Conservation (phyloP, 2,797 vertebrate genomes). For the Ctenosaura bakeri region DNA sequence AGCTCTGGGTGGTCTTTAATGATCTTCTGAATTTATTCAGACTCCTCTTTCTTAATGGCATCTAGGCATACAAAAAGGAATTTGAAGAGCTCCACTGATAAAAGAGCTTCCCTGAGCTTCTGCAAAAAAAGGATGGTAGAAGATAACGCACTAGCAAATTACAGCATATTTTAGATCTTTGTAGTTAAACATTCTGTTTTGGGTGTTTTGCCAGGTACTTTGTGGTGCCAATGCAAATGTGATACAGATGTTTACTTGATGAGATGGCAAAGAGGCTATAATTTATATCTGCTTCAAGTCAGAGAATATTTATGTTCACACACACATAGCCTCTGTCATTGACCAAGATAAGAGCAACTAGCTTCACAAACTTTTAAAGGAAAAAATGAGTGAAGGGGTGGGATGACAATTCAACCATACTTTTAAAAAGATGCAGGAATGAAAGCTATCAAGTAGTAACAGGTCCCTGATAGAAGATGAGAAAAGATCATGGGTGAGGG, state of each 20-base stretch:
- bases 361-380: constrained; percentile 34
- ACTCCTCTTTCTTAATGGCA: constrained; percentile 58
- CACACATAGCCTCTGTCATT: constrained; percentile 23
- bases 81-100: constrained; percentile 64
- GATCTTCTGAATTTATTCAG: constrained; percentile 58
- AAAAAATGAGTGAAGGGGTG: constrained; percentile 3
- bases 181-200: constrained; percentile 73
- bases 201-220: constrained; percentile 74
- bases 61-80: constrained; percentile 58
- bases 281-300: constrained; percentile 71
- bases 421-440: background rate
- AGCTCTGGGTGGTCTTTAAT: constrained; percentile 36
- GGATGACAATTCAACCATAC: background rate
- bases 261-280: constrained; percentile 72
- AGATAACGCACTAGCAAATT: constrained; percentile 74
- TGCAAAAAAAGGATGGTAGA: constrained; percentile 62
- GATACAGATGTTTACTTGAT: constrained; percentile 79
- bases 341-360: constrained; percentile 53
- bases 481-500: background rate
- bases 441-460: background rate
- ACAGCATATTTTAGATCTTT: constrained; percentile 72
- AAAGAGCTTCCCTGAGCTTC: constrained; percentile 31
- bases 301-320: constrained; percentile 29
- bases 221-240: constrained; percentile 74
- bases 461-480: background rate